A percentile compares a stretch with the other conserved stretches of the same genome.
Evolutionary conservation across 2,888 invertebrate genomes (phyloP).

Genomic region (Alloplasta piceator): DNA sequence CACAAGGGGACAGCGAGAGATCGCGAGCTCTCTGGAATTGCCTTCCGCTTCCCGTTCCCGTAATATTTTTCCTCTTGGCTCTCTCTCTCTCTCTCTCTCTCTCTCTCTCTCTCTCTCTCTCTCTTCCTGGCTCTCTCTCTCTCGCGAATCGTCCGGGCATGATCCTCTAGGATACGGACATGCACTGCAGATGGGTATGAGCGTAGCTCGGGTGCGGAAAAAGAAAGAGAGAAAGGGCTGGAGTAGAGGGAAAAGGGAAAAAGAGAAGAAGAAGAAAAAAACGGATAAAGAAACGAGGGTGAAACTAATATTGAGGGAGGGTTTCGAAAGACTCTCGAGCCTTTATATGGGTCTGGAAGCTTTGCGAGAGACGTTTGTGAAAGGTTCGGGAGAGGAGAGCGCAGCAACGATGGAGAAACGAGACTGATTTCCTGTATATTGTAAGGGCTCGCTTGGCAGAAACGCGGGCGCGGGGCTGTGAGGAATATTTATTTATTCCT

Average conservation of each 20-base stretch:
- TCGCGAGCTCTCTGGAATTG: conserved; percentile 49
- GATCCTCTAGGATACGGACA: conserved; percentile 48
- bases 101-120: not conserved
- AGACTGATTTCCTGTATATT: conserved; percentile 60
- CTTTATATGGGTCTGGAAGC: conserved; percentile 57
- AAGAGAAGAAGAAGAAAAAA: conserved; percentile 48
- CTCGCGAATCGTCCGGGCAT: conserved; percentile 36
- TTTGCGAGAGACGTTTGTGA: conserved; percentile 58
- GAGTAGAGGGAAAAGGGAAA: conserved; percentile 53
- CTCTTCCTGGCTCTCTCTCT: too few species aligned
- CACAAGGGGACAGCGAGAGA: conserved; percentile 14
- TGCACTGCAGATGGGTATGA: conserved; percentile 40
- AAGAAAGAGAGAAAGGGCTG: conserved; percentile 54
- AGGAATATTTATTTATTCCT: conserved; percentile 67
- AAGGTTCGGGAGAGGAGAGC: conserved; percentile 42
- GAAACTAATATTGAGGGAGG: conserved; percentile 67
- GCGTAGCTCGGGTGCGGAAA: conserved; percentile 58
- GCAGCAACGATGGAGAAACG: conserved; percentile 45
- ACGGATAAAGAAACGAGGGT: conserved; percentile 54
- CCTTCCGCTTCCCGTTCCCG: conserved; percentile 38
- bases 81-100: not conserved
- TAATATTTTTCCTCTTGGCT: conserved; percentile 58
- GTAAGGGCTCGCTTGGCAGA: conserved; percentile 57
- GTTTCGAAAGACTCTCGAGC: conserved; percentile 56
- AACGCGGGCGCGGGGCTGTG: conserved; percentile 32